Conservation (phyloP, 2,113 vertebrate species). For the Sminthopsis crassicaudata region DNA sequence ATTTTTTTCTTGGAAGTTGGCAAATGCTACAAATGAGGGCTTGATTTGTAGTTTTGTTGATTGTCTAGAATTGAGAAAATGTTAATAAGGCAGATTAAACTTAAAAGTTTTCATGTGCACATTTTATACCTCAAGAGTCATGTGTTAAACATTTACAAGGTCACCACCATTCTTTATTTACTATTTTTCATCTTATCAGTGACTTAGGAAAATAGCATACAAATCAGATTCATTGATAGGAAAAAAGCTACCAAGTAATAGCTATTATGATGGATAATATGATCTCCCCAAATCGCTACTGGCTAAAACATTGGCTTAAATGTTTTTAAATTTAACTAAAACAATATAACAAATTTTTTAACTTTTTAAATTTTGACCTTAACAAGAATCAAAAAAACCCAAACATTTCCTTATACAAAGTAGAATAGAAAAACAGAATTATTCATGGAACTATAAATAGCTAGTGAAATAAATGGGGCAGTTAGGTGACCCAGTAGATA, state of each 20-base stretch:
- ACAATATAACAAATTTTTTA: not conserved
- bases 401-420: not conserved
- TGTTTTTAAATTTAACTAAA: not conserved
- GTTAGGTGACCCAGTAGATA: not conserved
- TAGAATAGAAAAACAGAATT: not conserved
- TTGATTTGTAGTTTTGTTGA: not conserved
- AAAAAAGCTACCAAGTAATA: not conserved
- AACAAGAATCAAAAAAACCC: not conserved
- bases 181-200: not conserved
- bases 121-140: not conserved
- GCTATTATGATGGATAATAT: not conserved
- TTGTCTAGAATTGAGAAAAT: not conserved
- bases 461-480: not conserved
- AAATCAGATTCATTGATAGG: not conserved
- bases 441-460: not conserved
- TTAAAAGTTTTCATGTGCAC: not conserved
- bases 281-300: not conserved
- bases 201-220: not conserved
- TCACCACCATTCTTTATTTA: not conserved
- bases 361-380: not conserved
- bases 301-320: not conserved
- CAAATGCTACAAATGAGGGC: not conserved
- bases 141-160: not conserved
- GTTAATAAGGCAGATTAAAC: not conserved
- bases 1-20: not conserved